phyloP scores from a whole-genome alignment of 2,113 vertebrate genomes.

The Nibea albiflora region DNA sequence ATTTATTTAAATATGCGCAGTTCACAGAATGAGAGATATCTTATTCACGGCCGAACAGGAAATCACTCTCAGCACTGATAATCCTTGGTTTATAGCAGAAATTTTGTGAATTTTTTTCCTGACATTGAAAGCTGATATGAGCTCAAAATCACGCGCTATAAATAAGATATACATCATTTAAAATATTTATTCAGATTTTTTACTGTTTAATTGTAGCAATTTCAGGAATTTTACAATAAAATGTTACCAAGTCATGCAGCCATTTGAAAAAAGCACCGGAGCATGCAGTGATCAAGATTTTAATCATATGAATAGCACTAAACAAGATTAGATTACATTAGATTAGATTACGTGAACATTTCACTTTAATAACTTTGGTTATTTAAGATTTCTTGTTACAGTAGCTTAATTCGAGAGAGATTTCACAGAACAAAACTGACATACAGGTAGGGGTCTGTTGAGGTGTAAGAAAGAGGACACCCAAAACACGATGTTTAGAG shows the following conservation, averaged over 20 bases:
- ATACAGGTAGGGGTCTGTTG: neutral
- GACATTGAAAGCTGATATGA: constrained; percentile 12
- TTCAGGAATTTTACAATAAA: neutral
- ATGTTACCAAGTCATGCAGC: neutral
- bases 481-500: constrained; percentile 12
- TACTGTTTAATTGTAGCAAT: neutral
- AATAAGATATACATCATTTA: neutral
- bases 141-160: neutral
- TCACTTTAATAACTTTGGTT: neutral
- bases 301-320: neutral
- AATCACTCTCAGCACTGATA: constrained; percentile 1
- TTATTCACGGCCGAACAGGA: constrained; percentile 20
- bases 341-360: neutral
- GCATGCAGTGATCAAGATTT: neutral
- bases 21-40: neutral
- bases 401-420: neutral
- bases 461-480: neutral
- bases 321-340: neutral
- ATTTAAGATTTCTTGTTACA: constrained; percentile 2
- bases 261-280: neutral
- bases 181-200: neutral
- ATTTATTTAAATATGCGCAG: constrained; percentile 33
- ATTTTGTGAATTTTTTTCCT: neutral
- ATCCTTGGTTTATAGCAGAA: constrained; percentile 32
- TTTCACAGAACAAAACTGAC: neutral